Base-by-base conservation (phyloP, 2,888 invertebrate genomes). In the Drosophila diplacantha region DNA sequence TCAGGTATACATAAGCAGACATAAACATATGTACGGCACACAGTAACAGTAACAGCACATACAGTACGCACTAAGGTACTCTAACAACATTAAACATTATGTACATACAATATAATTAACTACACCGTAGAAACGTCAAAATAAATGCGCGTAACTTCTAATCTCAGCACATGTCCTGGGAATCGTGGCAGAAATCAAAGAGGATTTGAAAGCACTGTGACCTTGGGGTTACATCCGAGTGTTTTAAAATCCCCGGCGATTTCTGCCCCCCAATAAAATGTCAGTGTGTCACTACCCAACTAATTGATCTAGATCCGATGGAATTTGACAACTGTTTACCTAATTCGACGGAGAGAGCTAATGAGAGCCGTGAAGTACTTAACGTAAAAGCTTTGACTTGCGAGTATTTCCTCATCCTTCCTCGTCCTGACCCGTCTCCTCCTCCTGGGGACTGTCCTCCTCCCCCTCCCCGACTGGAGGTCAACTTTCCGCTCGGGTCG, bases 341-440 rank as follows among this genome's bases (percentile, higher is more conserved):
- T 51, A 44, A 44, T 29, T 12, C 47, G 46, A 32, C 38, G 39
- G 26, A 52, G 49, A 65, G 38, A 49, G 39, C 54, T 37, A 59
- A 50, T 51, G 41, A 54, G 51, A 71, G 50, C 35, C 35, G 60
- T 38, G 56, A 66, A 59, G 38, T 47, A 72, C 72, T 71, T 74
- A 76, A 51, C 35, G 47, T 79, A 72, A 69, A 78, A 72, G 67
- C 82, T 72, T 78, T 63, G 70, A 70, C 62, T 81, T 76, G 77
- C 70, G 78, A 78, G 78, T 78, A 78, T 78, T 78, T 82, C 64
- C 61, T 72, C 74, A 79, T 50, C 22, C 26, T 16, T 35, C 14
- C 20, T 5, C 11, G n/a, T 41, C 57, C 39, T 57, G 37, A 51
- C 26, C 37, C 9, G 16, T 20, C 32, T 26, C 32, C 24, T 22